Percentiles rank a stretch among this genome's conserved stretches.
phyloP scores from a whole-genome alignment of 2,113 vertebrate species.

The Argyrosomus japonicus region DNA sequence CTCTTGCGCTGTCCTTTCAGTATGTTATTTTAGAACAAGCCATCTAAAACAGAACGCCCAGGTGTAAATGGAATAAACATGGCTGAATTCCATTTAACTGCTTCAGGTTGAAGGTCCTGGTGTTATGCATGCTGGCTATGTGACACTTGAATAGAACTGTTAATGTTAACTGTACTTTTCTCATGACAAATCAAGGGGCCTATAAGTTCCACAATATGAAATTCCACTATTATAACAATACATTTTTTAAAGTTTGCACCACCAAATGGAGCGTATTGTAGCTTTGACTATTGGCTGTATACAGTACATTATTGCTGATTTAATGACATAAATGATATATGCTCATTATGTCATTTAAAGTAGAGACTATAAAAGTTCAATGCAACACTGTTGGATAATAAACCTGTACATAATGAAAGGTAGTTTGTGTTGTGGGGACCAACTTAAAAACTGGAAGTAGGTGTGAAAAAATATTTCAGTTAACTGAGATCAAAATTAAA shows the following conservation, averaged over 20 bases:
- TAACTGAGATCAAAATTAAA: no score
- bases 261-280: not conserved
- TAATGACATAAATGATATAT: not conserved
- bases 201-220: not conserved
- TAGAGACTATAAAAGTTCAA: no score
- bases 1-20: not conserved
- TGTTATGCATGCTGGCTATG: not conserved
- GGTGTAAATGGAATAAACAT: no score
- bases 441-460: no score
- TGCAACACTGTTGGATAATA: no score
- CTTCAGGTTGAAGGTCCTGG: not conserved
- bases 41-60: no score
- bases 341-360: not conserved
- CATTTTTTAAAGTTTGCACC: not conserved
- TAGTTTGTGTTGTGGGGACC: no score
- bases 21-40: not conserved
- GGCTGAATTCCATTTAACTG: not conserved
- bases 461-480: no score
- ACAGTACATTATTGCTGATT: not conserved
- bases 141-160: not conserved
- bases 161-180: not conserved
- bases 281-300: not conserved
- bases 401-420: no score
- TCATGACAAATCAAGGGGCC: no score
- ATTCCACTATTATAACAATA: not conserved